Conservation (phyloP, 2,888 invertebrate species). For the Hirtodrosophila histrioides region DNA sequence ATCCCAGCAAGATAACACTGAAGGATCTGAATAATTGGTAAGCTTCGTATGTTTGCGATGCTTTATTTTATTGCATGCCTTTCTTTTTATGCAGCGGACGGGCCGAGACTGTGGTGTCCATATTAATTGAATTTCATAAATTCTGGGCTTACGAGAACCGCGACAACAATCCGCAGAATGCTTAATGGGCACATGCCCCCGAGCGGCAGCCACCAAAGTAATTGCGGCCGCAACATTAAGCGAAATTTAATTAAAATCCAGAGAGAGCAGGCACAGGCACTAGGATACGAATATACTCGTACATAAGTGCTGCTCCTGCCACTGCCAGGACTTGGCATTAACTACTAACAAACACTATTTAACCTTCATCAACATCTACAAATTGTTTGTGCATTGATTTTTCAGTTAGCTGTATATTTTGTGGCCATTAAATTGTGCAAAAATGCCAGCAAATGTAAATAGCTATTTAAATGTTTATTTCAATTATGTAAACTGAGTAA, state of each 20-base stretch:
- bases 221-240: conserved; percentile 53
- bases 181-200: conserved; percentile 62
- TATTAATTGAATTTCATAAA: conserved; percentile 96
- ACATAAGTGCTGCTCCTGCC: background rate
- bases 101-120: conserved; percentile 96
- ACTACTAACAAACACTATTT: conserved; percentile 3
- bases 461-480: conserved; percentile 8
- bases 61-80: conserved; percentile 18
- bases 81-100: conserved; percentile 88
- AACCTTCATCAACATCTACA: conserved; percentile 1
- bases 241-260: conserved; percentile 71
- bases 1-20: conserved; percentile 93
- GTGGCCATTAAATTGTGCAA: conserved; percentile 27
- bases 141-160: conserved; percentile 99
- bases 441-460: background rate
- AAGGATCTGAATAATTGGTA: conserved; percentile 92
- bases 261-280: conserved; percentile 5
- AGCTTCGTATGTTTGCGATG: conserved; percentile 12
- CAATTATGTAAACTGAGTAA: conserved; percentile 1
- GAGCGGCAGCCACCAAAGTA: conserved; percentile 15
- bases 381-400: conserved; percentile 34
- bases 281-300: conserved; percentile 4
- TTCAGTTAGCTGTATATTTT: conserved; percentile 5
- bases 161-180: conserved; percentile 86
- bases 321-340: background rate